Percentiles rank a stretch among this genome's conserved stretches.
Evolutionary conservation across 1,140 invertebrate genomes (phyloP).

Genomic region (Aphidius gifuensis): DNA sequence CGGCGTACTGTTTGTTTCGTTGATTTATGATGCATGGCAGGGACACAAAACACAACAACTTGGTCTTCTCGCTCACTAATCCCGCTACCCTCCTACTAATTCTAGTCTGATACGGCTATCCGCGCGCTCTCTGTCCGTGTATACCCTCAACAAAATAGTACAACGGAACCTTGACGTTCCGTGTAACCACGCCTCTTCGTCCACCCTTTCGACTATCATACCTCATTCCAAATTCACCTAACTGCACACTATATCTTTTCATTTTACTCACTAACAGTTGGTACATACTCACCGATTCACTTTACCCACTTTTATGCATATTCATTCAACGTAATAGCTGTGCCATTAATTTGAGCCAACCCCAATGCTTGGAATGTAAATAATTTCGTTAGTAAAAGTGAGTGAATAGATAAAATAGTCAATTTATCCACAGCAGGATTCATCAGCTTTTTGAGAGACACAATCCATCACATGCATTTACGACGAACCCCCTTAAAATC

Average conservation of each 20-base stretch:
- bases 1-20: slow-evolving; percentile 50
- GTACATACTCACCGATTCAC: slow-evolving; percentile 39
- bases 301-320: slow-evolving; percentile 47
- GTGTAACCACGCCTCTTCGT: slow-evolving; percentile 43
- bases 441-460: too few species aligned
- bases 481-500: too few species aligned
- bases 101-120: slow-evolving; percentile 30
- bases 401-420: too few species aligned
- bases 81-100: slow-evolving; percentile 9
- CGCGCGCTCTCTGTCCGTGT: slow-evolving; percentile 18
- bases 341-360: slow-evolving; percentile 34
- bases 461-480: too few species aligned
- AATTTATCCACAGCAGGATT: too few species aligned
- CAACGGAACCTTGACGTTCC: slow-evolving; percentile 44
- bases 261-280: slow-evolving; percentile 10
- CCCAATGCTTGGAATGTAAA: too few species aligned
- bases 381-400: too few species aligned
- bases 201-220: slow-evolving; percentile 18
- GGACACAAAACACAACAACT: slow-evolving; percentile 48
- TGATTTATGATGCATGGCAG: slow-evolving; percentile 52
- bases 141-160: slow-evolving; percentile 40
- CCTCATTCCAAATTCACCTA: not conserved
- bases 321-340: slow-evolving; percentile 42
- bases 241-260: slow-evolving; percentile 12
- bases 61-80: slow-evolving; percentile 17